Evolutionary conservation across 2,888 invertebrate genomes (phyloP), one percentile per base, ranked within the genome.

Genomic region (Tanytarsus gracilentus): DNA sequence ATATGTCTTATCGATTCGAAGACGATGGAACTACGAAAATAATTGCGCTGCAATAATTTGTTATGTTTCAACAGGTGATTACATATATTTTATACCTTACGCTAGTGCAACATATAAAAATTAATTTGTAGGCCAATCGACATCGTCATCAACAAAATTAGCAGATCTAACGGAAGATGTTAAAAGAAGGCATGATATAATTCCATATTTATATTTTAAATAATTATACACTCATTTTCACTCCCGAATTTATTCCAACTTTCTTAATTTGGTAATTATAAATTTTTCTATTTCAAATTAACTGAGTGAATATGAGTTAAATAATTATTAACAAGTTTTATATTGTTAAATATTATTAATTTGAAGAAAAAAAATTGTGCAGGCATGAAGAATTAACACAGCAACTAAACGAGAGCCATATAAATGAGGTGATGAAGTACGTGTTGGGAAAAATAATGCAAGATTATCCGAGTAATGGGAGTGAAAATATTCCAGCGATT

Each of bases 1-100:
- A 29, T 88, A 86, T 68, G 86, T 88, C 67, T 86, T 91, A 62
- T 88, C 88, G 9, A 85, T 91, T 66, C 84, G 87, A 55, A 79
- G 90, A 65, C 80, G 91, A 62, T 91, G 90, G 88, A 91, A 90
- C 73, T 89, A 89, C 68, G 91, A 91, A 70, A 89, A 88, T 70
- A 88, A 88, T 63, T 86, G 90, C 62, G 86, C 89, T 2, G 88
- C 89, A 2, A 84, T 90, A 66, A 88, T 91, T 14, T 90, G 90
- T 70, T 86, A 88, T 68, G 82, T 90, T 62, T 85, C 86, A 53
- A 83, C 85, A 66, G 83, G 85, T 84, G 72, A 68, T 67, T 65
- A 4, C 8, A 18, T 40, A 8, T 16, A 3, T 14, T 14, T 18
- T 16, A 1, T 18, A 40, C 5, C 5, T 14, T 6, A 18, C 6